A percentile compares a stretch with the other conserved stretches of the same genome.
Conservation (phyloP, 2,113 vertebrate genomes). For the Notechis scutatus region DNA sequence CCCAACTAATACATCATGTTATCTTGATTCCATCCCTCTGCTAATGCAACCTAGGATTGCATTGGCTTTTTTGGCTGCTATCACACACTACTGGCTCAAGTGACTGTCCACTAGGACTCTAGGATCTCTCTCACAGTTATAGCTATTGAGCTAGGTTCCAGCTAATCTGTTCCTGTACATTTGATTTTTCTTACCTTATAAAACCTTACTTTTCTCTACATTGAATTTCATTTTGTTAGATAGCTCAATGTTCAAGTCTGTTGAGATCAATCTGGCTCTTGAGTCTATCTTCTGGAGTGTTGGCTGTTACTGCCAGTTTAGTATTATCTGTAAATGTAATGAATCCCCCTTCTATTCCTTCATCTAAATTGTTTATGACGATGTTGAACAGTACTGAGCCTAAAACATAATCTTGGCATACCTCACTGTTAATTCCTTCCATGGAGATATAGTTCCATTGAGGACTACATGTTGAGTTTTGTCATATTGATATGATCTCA, state of each 20-base stretch:
- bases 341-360: background rate
- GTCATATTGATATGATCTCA: background rate
- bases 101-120: no score
- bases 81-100: no score
- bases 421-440: background rate
- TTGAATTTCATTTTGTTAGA: background rate
- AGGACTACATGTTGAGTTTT: background rate
- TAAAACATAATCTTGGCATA: background rate
- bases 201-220: no score
- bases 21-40: no score
- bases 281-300: no score
- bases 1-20: no score
- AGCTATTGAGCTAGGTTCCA: no score
- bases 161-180: no score
- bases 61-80: no score
- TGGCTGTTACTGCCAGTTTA: background rate
- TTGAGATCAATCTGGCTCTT: background rate
- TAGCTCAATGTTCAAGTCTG: background rate
- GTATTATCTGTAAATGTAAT: background rate
- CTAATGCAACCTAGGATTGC: no score
- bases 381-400: background rate
- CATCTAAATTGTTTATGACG: background rate
- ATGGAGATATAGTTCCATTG: background rate
- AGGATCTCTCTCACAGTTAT: no score
- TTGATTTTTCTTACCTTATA: no score